phyloP scores from a whole-genome alignment of 2,888 invertebrate species.

The Xanthorhoe spadicearia region DNA sequence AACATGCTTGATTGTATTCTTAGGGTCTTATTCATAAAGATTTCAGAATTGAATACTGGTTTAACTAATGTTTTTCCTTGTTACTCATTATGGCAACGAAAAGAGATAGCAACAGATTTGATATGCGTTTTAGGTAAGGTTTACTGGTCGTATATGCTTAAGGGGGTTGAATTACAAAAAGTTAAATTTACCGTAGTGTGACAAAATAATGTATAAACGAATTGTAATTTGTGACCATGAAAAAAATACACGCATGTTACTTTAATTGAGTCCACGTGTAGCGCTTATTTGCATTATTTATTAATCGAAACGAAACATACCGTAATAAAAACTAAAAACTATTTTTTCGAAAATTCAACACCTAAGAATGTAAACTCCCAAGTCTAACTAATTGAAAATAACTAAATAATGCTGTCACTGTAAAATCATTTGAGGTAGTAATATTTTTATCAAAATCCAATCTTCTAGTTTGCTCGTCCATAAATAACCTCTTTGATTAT shows the following conservation, averaged over 20 bases:
- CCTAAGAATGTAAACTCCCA: no score
- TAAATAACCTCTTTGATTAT: constrained; percentile 3
- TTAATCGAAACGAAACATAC: neutral
- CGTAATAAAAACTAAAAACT: neutral
- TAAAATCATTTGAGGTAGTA: neutral
- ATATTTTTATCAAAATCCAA: neutral
- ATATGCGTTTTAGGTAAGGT: no score
- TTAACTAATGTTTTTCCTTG: no score
- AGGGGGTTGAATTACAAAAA: neutral
- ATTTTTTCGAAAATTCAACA: no score
- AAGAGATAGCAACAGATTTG: no score
- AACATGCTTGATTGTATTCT: neutral
- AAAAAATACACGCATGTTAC: neutral
- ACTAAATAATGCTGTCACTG: no score
- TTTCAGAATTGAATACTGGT: no score
- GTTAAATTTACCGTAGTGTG: neutral
- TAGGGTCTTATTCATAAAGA: no score
- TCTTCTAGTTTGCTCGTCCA: neutral
- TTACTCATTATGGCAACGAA: no score
- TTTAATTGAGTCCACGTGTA: neutral
- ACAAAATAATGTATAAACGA: neutral
- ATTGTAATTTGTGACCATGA: neutral
- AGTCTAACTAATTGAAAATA: no score
- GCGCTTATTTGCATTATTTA: neutral
- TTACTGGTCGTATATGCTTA: no score